Base-by-base conservation (phyloP, 2,113 vertebrate genomes). In the Athene cunicularia region DNA sequence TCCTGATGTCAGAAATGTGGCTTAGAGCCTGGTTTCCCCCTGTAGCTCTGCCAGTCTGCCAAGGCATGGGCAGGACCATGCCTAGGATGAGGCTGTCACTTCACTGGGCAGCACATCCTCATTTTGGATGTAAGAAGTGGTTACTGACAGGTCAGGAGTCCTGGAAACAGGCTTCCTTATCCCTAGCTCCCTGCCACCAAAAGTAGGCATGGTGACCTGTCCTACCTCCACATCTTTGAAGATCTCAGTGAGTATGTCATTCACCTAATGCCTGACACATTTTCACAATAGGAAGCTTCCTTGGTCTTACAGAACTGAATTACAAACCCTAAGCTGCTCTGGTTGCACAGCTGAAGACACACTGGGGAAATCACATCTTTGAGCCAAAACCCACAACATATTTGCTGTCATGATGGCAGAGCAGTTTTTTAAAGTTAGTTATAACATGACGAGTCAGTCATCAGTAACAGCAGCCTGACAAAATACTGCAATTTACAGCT, bases 401-500 rank as follows among this genome's bases (percentile, higher is more conserved):
- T 74, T 94, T 52, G 32, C 70, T 90, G 85, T 95, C 66, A 52
- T 22, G 79, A 93, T 82, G 66, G 88, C 71, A 92, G 52, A 92
- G 43, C 28, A 72, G 74, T 59, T 94, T 90, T 95, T 86, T 59
- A 8, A 90, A 90, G 66, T 43, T 75, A 56, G 79, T 75, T 88
- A 32, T 64, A 94, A 68, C 56, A 72, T 0, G 4, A 71, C 66
- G 79, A 90, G 81, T 49, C 94, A 85, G 81, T 94, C 81, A 92
- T 30, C 81, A 68, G 70, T 88, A 94, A 55, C 47, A 68, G 60
- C 90, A 82, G 62, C 71, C 79, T 90, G 81, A 90, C 66, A 95
- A 96, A 95, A 95, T 60, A 88, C 82, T 90, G 79, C 79, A 95
- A 94, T 93, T 97, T 97, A 85, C 81, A 93, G 59, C 80, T 81